Evolutionary conservation across 2,113 vertebrate genomes (phyloP), one percentile per base, ranked within the genome.

Genomic region (Zeus faber): DNA sequence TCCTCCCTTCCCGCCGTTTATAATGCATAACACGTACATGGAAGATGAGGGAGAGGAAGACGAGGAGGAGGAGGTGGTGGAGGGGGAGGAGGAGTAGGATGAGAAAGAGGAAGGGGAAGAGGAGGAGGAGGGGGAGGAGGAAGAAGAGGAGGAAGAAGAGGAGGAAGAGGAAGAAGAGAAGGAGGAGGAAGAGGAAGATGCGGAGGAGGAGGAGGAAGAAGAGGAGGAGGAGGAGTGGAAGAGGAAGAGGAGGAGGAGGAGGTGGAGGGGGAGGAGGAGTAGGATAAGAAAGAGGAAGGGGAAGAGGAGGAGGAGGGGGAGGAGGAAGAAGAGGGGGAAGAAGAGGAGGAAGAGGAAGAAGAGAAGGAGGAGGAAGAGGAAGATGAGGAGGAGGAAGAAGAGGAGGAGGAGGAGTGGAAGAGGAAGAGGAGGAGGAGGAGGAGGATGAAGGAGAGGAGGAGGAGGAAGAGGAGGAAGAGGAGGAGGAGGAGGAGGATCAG

Each of bases 401-500:
- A 31, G 6, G 27, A 61, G 52, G 63, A 26, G 61, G 16, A 6
- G 39, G 16, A 41, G 4, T 54, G 58, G 35, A 56, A 22, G 37
- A 64, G 31, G 29, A 31, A 5, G 29, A 13, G 21, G 44, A 46
- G 11, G 44, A 21, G 18, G 21, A 5, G 21, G 21, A 46, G 18
- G 29, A 31, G 11, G 11, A 31, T 2, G 11, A 31, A 11, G 29
- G 70, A 51, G 77, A 76, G 77, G 80, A 86, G 85, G 83, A 85
- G 67, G 77, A 74, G 74, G 79, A 77, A 81, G 82, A 29, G 52
- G 76, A 75, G 76, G 80, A 86, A 83, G 83, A 84, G 67, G 76
- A 78, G 70, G 71, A 72, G 79, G 75, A 83, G 82, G 70, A 74
- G 72, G 79, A 77, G 81, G 80, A 85, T 77, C 82, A 77, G 68